Conservation (phyloP, 2,113 vertebrate genomes). For the Elaphurus davidianus region DNA sequence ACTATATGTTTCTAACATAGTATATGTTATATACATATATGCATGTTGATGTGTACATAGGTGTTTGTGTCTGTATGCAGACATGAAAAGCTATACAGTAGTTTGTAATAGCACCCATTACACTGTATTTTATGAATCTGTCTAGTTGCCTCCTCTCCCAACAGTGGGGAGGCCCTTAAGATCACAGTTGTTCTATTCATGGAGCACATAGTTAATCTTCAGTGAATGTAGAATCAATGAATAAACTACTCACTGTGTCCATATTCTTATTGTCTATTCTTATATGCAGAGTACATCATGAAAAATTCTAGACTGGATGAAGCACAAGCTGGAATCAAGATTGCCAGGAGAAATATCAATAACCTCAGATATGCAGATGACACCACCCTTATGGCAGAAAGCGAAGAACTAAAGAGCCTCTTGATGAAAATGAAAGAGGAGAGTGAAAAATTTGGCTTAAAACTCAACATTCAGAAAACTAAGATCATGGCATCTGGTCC, state of each 20-base stretch:
- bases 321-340: not conserved
- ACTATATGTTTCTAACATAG: too few relatives aligned
- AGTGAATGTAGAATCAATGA: not conserved
- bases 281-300: not conserved
- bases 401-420: not conserved
- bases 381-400: not conserved
- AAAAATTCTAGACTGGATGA: accelerated
- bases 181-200: not conserved
- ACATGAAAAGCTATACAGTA: not conserved
- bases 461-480: not conserved
- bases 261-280: not conserved
- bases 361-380: not conserved
- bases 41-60: too few relatives aligned
- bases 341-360: not conserved
- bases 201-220: not conserved
- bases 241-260: not conserved
- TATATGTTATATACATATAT: not conserved
- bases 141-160: not conserved
- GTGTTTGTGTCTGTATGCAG: not conserved
- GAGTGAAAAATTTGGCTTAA: not conserved
- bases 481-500: not conserved
- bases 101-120: not conserved
- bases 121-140: not conserved
- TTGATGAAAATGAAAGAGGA: not conserved
- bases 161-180: not conserved